A percentile compares a stretch with the other conserved stretches of the same genome.
Evolutionary conservation across 2,797 vertebrate species (phyloP).

Genomic region (Notoglanidium macrostoma): DNA sequence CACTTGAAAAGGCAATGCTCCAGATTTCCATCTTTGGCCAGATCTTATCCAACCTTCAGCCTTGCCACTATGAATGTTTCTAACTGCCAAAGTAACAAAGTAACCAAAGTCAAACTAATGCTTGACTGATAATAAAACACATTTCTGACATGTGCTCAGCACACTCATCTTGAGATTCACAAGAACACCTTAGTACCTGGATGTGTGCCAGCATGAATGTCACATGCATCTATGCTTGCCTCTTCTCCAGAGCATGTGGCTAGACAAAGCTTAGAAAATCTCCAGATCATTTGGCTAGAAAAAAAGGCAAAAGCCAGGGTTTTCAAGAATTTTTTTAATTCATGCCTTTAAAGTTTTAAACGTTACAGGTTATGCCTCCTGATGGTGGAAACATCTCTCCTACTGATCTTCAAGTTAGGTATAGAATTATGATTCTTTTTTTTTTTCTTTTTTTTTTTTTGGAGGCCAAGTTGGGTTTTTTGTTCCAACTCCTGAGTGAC

Average conservation of each 20-base stretch:
- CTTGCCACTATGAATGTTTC: background rate
- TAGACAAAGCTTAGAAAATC: background rate
- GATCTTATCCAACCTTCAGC: background rate
- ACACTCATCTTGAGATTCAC: background rate
- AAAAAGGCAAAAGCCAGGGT: background rate
- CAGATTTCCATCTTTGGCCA: background rate
- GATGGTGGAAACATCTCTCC: no score
- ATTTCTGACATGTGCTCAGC: background rate
- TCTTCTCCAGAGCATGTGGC: background rate
- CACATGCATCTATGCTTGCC: background rate
- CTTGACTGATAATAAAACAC: background rate
- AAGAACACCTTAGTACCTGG: background rate
- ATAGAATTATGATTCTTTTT: background rate
- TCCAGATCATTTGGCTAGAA: background rate
- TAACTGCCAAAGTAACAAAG: background rate
- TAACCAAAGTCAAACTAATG: background rate
- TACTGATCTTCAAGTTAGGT: background rate
- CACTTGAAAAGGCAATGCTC: constrained; percentile 3
- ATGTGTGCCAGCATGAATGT: background rate
- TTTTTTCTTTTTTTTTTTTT: no score
- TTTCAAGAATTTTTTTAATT: background rate
- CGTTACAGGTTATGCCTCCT: background rate
- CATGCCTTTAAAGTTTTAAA: background rate
- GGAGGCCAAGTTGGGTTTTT: background rate
- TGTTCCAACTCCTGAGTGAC: background rate